These are phyloP conservation scores for Baccha elongata DNA, from an alignment of 2,888 invertebrate species.

Conservation along the genomic window DNA sequence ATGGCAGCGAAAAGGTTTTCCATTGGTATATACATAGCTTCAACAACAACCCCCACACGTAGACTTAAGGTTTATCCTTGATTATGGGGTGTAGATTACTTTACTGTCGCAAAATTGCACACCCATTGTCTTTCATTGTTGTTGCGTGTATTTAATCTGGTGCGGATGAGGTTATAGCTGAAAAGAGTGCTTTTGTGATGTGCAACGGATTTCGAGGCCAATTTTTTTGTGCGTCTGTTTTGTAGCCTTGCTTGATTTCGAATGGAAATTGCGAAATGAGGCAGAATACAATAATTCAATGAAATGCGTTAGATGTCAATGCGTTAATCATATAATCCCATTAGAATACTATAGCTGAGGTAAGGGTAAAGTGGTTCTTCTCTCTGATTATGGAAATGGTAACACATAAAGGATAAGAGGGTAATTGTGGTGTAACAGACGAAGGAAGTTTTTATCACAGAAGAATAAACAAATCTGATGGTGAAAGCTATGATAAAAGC, in stretches of 20 bases:
- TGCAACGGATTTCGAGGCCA: constrained; percentile 38
- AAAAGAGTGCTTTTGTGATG: constrained; percentile 39
- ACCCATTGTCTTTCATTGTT: constrained; percentile 68
- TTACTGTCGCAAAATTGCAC: constrained; percentile 71
- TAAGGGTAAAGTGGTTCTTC: constrained; percentile 43
- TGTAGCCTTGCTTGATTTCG: constrained; percentile 17
- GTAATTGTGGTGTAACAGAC: constrained; percentile 16
- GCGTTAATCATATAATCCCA: constrained; percentile 83
- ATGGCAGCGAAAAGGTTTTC: constrained; percentile 56
- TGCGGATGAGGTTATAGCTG: constrained; percentile 56
- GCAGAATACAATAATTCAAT: constrained; percentile 80
- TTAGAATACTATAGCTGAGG: constrained; percentile 74
- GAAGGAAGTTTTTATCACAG: constrained; percentile 20
- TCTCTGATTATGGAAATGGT: neutral
- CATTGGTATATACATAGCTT: neutral
- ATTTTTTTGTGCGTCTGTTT: constrained; percentile 12
- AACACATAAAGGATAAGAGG: constrained; percentile 1
- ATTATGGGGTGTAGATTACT: constrained; percentile 67
- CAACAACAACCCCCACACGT: constrained; percentile 19
- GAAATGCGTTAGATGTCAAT: constrained; percentile 83
- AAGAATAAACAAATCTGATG: constrained; percentile 19
- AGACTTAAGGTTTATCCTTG: constrained; percentile 26
- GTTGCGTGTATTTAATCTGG: constrained; percentile 68
- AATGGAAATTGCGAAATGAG: constrained; percentile 70
- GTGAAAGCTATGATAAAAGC: too few species aligned